A percentile compares a stretch with the other conserved stretches of the same genome.
These are phyloP conservation scores for Urophycis tenuis DNA, from an alignment of 2,797 vertebrate species.

Conservation along the genomic window DNA sequence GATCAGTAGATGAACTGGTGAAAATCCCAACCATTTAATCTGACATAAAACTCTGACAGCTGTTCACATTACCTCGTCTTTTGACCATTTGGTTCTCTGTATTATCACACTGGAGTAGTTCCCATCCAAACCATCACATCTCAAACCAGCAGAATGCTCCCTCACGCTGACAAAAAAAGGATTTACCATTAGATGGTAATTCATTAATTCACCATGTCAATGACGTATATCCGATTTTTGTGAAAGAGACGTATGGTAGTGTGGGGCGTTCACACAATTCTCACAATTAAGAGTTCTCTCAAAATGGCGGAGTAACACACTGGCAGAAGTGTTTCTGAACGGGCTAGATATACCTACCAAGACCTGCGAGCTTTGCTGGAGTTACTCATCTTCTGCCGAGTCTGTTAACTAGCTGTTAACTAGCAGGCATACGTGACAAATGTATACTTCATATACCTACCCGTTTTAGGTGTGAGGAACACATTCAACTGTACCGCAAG, in stretches of 20 bases:
- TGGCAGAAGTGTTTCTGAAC: background rate
- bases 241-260: no score
- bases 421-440: no score
- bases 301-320: no score
- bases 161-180: conserved; percentile 19
- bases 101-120: conserved; percentile 19
- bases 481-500: background rate
- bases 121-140: conserved; percentile 6
- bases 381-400: background rate
- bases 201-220: no score
- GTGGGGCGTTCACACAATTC: no score
- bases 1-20: background rate
- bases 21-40: background rate
- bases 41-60: background rate
- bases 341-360: background rate
- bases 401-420: no score
- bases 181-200: background rate
- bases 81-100: conserved; percentile 41
- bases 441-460: background rate
- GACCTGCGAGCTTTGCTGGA: background rate
- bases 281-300: no score
- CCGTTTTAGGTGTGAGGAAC: background rate
- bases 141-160: conserved; percentile 1
- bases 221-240: no score
- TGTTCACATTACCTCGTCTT: conserved; percentile 41